phyloP scores from a whole-genome alignment of 2,888 invertebrate genomes.

The Perdita meconis region DNA sequence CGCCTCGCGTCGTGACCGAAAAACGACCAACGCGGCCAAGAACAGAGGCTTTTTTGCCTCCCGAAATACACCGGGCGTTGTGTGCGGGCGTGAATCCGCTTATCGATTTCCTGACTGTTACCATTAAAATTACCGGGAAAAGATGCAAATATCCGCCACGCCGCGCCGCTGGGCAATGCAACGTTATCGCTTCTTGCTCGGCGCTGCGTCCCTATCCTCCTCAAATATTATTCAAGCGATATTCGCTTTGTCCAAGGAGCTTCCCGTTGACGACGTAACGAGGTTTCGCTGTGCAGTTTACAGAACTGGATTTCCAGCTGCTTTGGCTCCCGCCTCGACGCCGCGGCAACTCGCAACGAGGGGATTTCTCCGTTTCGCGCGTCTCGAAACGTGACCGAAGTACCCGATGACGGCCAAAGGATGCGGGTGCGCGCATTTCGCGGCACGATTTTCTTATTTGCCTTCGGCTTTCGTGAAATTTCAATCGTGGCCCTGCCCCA shows the following conservation, averaged over 20 bases:
- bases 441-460: conserved; percentile 35
- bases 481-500: conserved; percentile 6
- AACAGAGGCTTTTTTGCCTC: neutral
- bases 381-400: conserved; percentile 19
- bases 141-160: neutral
- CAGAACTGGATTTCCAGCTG: conserved; percentile 16
- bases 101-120: neutral
- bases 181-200: neutral
- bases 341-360: conserved; percentile 9
- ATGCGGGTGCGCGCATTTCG: neutral
- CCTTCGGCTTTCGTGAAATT: neutral
- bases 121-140: neutral
- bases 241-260: neutral
- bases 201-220: neutral
- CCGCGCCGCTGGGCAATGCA: neutral
- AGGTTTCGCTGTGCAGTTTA: conserved; percentile 19
- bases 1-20: neutral
- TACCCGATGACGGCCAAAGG: neutral
- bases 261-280: conserved; percentile 21
- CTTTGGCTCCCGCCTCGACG: neutral
- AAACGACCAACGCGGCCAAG: conserved; percentile 6
- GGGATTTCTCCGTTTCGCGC: conserved; percentile 34
- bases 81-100: neutral
- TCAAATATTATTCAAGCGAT: conserved; percentile 2
- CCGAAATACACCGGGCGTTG: neutral